Percentiles rank a stretch among this genome's conserved stretches.
Conservation (phyloP, 2,797 vertebrate species). For the Todus mexicanus region DNA sequence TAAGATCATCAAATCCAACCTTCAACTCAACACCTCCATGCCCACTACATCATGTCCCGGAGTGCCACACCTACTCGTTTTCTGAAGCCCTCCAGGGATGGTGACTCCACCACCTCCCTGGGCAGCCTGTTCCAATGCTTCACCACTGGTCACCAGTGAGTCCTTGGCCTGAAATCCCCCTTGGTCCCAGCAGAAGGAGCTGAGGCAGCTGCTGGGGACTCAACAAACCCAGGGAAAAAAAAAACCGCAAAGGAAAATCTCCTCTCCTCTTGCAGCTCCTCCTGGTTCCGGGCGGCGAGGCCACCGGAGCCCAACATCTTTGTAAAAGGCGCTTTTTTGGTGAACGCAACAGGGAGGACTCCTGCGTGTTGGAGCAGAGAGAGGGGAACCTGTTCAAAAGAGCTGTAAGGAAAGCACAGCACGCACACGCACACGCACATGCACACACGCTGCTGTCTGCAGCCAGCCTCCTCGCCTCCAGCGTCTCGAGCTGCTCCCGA, state of each 20-base stretch:
- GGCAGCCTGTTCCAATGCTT: too few species aligned
- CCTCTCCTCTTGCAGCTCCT: not conserved
- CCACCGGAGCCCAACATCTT: accelerated
- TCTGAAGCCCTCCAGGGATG: too few species aligned
- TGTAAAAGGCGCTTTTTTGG: not conserved
- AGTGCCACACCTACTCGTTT: too few species aligned
- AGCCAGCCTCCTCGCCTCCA: not conserved
- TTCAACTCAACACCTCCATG: too few species aligned
- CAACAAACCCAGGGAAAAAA: not conserved
- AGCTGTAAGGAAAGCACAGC: not conserved
- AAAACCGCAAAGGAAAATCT: not conserved
- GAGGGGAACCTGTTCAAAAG: not conserved
- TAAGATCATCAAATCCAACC: too few species aligned
- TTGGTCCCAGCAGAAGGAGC: not conserved
- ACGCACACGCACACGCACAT: not conserved
- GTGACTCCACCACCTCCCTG: too few species aligned
- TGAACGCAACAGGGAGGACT: not conserved
- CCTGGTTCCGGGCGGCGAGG: accelerated
- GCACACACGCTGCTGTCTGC: not conserved
- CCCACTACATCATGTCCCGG: too few species aligned
- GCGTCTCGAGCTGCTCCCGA: not conserved
- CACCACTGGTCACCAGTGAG: too few species aligned
- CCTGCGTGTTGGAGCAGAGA: not conserved
- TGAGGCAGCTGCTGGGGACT: not conserved
- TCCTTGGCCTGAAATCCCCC: too few species aligned